Conservation (phyloP, 1,140 invertebrate species). For the Maconellicoccus hirsutus region DNA sequence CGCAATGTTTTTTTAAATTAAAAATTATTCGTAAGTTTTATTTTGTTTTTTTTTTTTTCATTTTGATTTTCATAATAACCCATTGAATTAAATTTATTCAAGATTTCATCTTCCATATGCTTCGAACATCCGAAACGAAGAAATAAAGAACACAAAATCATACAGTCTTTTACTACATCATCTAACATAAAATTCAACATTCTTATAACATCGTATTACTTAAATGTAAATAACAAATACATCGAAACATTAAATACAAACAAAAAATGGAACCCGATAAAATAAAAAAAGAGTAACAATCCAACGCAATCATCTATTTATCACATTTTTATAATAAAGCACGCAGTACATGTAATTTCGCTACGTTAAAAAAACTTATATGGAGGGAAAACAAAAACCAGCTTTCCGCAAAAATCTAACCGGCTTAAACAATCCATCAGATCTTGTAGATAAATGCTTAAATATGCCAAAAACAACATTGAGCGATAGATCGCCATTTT, state of each 20-base stretch:
- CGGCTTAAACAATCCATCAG: background rate
- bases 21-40: no score
- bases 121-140: no score
- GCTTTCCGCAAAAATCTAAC: no score
- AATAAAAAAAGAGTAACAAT: background rate
- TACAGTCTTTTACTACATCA: background rate
- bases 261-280: background rate
- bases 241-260: background rate
- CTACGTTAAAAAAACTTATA: background rate
- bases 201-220: background rate
- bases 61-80: no score
- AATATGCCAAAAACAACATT: background rate
- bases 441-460: background rate
- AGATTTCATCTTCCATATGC: no score
- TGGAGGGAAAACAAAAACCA: no score
- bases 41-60: no score
- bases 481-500: background rate
- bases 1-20: no score
- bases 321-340: constrained; percentile 2
- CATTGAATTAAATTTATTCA: no score
- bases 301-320: background rate
- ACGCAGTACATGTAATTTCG: background rate
- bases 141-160: no score
- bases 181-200: constrained; percentile 6
- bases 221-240: constrained; percentile 1